Evolutionary conservation across 2,797 vertebrate species (phyloP), one percentile per base, ranked within the genome.

Genomic region (Enoplosus armatus): DNA sequence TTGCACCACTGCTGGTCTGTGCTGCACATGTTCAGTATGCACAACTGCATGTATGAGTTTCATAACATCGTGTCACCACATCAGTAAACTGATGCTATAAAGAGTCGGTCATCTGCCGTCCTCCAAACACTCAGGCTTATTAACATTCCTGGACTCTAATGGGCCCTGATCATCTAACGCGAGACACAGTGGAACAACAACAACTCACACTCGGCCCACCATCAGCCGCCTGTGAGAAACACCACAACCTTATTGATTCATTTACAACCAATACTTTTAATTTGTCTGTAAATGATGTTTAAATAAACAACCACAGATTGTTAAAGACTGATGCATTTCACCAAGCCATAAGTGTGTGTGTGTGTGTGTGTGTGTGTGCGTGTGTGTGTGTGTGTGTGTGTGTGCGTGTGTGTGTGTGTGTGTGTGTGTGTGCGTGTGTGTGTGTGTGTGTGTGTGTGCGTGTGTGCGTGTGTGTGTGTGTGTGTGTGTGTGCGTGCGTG

Each of bases 141-240:
- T 95, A 95, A 92, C 94, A 95, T 95, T 95, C 95, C 93, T 93
- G 59, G 8, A 6, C 69, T 83, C 76, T 90, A 94, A 95, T 94
- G 90, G 88, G 82, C 84, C 90, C 73, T 87, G 90, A 80, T 68
- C 80, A 80, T 85, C 77, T 79, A 54, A 78, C 83, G 51, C 6
- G n/a, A 65, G 66, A 83, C 55, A 22, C 56, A 37, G 77, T 18
- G 37, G 31, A 89, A 82, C 62, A 87, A 72, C 55, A 67, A 65
- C 78, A 82, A 33, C 37, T 80, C 82, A 58, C 24, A 26, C 72
- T 24, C 7, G 1, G 18, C 20, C 24, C 39, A 29, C 16, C 51
- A 54, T 68, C 60, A 54, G 72, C 70, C 31, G 58, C 69, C 72
- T 31, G 67, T 61, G 64, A 82, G 79, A 77, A 84, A 83, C 54